Evolutionary conservation across 2,888 invertebrate genomes (phyloP).

Genomic region (Orchesellides sinensis): DNA sequence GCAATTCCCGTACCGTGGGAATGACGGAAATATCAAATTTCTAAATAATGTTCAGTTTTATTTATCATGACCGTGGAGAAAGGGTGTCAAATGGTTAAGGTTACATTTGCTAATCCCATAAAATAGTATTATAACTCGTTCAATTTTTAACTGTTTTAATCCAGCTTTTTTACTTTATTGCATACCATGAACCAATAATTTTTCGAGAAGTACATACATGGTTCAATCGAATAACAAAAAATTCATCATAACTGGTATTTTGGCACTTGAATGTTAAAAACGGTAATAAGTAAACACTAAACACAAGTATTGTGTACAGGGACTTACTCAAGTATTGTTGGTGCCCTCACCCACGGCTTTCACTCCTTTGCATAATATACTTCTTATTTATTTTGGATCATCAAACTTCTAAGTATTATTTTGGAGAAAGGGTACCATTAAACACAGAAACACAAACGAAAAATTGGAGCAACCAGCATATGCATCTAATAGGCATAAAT

Average conservation of each 20-base stretch:
- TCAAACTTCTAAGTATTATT: conserved; percentile 19
- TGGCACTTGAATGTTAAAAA: background rate
- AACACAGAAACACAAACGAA: conserved; percentile 6
- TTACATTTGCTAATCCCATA: too few relatives aligned
- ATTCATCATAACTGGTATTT: background rate
- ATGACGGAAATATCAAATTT: too few relatives aligned
- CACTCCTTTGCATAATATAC: background rate
- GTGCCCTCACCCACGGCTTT: background rate
- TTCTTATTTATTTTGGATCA: conserved; percentile 13
- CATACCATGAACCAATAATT: background rate
- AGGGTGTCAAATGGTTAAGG: too few relatives aligned
- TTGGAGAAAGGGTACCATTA: background rate
- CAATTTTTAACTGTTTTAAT: too few relatives aligned
- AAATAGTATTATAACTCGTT: too few relatives aligned
- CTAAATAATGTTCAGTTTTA: too few relatives aligned
- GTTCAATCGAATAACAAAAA: background rate
- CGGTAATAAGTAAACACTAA: background rate
- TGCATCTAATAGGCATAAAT: conserved; percentile 48
- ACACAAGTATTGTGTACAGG: background rate
- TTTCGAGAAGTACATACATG: background rate
- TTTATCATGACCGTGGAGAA: too few relatives aligned
- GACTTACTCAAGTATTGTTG: background rate
- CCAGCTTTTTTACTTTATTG: background rate
- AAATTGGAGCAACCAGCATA: background rate
- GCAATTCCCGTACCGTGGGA: too few relatives aligned